Evolutionary conservation across 2,888 invertebrate species (phyloP).

Genomic region (Sarcophaga variegata): DNA sequence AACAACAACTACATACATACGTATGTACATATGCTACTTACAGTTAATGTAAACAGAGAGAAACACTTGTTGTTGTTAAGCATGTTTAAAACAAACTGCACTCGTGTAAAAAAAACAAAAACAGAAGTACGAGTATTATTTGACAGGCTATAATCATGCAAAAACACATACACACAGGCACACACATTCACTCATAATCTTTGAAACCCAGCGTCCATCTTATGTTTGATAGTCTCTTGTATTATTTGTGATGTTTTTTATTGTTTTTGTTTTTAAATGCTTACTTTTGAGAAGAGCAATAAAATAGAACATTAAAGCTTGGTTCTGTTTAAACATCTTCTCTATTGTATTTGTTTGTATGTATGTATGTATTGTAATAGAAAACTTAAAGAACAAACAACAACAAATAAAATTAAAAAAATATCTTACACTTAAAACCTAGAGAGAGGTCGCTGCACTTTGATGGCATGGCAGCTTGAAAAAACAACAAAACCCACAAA

Average conservation of each 20-base stretch:
- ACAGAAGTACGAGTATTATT: background rate
- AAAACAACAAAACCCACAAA: constrained; percentile 11
- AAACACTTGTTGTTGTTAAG: constrained; percentile 27
- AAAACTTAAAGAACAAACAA: constrained; percentile 1
- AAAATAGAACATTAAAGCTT: constrained; percentile 34
- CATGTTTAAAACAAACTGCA: background rate
- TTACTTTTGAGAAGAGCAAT: background rate
- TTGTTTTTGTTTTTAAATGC: background rate
- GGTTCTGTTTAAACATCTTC: constrained; percentile 18
- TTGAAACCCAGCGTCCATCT: background rate
- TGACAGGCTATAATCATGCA: background rate
- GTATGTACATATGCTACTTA: no score
- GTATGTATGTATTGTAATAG: background rate
- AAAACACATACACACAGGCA: background rate
- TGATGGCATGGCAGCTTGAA: constrained; percentile 9
- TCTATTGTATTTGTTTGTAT: background rate
- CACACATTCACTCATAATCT: background rate
- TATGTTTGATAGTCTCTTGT: background rate
- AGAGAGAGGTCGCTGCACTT: constrained; percentile 62
- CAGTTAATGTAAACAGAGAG: constrained; percentile 18
- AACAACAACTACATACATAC: background rate
- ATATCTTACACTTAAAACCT: constrained; percentile 5
- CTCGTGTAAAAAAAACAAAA: background rate
- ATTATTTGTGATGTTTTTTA: background rate
- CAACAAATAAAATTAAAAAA: background rate